Evolutionary conservation across 2,888 invertebrate species (phyloP).

Genomic region (Troides aeacus): DNA sequence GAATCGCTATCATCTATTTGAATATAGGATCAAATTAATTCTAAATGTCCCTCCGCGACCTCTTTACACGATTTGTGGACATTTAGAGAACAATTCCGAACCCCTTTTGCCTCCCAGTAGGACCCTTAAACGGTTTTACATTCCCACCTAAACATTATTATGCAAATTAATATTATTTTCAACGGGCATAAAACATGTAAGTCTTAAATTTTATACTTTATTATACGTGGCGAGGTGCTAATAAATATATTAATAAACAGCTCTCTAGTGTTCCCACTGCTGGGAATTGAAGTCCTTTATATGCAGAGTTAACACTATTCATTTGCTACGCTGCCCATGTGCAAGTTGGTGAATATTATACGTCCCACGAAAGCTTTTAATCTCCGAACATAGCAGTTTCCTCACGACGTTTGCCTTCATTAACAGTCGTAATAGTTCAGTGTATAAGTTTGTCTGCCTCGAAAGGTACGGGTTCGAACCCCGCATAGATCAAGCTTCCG

Average conservation of each 20-base stretch:
- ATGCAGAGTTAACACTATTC: too few relatives aligned
- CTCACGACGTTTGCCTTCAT: too few relatives aligned
- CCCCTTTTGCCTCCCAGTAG: conserved; percentile 2
- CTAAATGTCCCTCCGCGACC: conserved; percentile 17
- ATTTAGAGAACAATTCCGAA: conserved; percentile 18
- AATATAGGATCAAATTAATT: conserved; percentile 25
- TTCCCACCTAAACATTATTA: conserved; percentile 13
- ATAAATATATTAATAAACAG: background rate
- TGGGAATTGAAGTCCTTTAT: too few relatives aligned
- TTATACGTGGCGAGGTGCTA: background rate
- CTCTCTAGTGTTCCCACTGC: too few relatives aligned
- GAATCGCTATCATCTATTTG: conserved; percentile 44
- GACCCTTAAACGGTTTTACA: conserved; percentile 11
- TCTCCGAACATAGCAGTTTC: too few relatives aligned
- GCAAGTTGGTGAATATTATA: too few relatives aligned
- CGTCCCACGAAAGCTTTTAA: too few relatives aligned
- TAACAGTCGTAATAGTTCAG: too few relatives aligned
- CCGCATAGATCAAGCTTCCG: too few relatives aligned
- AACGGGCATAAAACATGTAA: background rate
- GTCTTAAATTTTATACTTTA: background rate
- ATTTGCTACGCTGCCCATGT: too few relatives aligned
- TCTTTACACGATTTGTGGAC: conserved; percentile 23
- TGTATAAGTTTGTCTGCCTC: too few relatives aligned
- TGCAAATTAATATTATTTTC: conserved; percentile 15
- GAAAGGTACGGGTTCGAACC: too few relatives aligned